Evolutionary conservation across 1,140 invertebrate species (phyloP), one percentile per base, ranked within the genome.

Genomic region (Polypedilum pembai): DNA sequence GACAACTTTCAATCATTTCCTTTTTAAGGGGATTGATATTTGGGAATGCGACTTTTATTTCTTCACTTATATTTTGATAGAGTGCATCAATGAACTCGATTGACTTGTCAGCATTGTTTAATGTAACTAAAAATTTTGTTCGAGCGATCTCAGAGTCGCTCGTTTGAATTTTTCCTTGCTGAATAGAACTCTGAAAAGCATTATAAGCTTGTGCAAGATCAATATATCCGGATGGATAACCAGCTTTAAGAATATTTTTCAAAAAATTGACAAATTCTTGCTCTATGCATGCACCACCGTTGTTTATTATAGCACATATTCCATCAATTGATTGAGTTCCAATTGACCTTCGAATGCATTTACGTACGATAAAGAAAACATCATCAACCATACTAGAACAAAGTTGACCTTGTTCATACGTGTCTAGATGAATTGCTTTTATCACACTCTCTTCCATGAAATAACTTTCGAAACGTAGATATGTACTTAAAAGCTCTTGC

Each of bases 341-440:
- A 73, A 96, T 87, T 17, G 94, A 90, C 75, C 97, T 89, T 78
- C 93, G 92, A 41, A 98, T 92, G 80, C 94, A 96, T 85, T 99
- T 99, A 78, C 95, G 93, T 0, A 98, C 89, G 76, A 99, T 96
- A 81, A 96, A 99, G 83, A 99, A 99, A 3, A 98, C 91, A 85
- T 99, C 96, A 83, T 99, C 98, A 0, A 99, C 91, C 85, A 99
- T 91, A 78, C 93, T 96, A 0, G 96, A 97, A 3, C 90, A 94
- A 75, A 91, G 86, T 73, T 91, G 88, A 33, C 89, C 89, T 1
- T 79, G 75, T 76, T 90, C 90, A 45, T 91, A 82, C 0, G 85
- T 85, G 79, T 98, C 95, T 87, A 98, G 89, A 75, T 89, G 88
- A 65, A 99, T 88, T 20, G 96, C 97, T 83, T 99, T 99, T 40